Conservation (phyloP, 2,113 vertebrate genomes). For the Grammomys surdaster region DNA sequence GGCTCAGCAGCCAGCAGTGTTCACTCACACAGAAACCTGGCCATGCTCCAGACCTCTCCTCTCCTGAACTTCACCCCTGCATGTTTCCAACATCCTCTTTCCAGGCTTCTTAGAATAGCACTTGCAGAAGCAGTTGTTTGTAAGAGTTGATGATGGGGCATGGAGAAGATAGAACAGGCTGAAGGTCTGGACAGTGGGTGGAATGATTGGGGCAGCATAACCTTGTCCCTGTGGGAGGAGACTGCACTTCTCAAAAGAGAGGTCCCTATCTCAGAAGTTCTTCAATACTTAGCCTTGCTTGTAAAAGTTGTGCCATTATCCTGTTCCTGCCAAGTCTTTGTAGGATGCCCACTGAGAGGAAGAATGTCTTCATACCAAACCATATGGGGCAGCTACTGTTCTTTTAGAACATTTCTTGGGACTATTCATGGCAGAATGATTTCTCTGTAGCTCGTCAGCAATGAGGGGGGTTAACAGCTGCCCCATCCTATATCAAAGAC, state of each 20-base stretch:
- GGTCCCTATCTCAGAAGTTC: background rate
- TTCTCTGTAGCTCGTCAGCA: background rate
- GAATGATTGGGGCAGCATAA: background rate
- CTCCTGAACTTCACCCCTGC: background rate
- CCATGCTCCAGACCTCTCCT: constrained; percentile 37
- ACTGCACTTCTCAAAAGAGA: background rate
- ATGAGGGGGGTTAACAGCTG: background rate
- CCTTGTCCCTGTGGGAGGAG: accelerated
- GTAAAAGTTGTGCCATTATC: background rate
- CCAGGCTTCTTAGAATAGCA: background rate
- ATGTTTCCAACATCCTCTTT: constrained; percentile 35
- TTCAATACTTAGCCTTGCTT: background rate
- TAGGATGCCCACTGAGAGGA: background rate
- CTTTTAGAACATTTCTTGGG: background rate
- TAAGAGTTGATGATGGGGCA: background rate
- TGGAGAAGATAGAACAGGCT: background rate
- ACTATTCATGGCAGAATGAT: background rate
- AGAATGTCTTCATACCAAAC: background rate
- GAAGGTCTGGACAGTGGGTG: accelerated
- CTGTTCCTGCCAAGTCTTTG: background rate
- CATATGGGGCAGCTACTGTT: background rate
- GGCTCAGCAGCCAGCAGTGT: constrained; percentile 23
- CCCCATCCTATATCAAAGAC: background rate
- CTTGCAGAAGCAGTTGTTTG: background rate
- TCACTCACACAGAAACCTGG: constrained; percentile 48